phyloP scores from a whole-genome alignment of 2,888 invertebrate species.

The Philopedon plagiatum region DNA sequence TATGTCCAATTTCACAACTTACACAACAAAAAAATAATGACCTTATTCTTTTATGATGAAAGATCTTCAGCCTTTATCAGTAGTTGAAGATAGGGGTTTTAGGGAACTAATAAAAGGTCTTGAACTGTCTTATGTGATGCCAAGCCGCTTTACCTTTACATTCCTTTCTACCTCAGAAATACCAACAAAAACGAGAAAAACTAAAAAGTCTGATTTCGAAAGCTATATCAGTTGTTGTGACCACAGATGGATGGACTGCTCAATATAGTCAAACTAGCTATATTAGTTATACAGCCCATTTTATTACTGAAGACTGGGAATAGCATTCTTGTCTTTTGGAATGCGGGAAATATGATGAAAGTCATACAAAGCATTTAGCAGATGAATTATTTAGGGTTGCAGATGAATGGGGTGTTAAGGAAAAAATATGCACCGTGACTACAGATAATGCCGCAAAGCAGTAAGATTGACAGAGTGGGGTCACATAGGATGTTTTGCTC shows the following conservation, averaged over 20 bases:
- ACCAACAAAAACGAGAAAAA: constrained; percentile 5
- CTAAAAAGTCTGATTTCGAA: not conserved
- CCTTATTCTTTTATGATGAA: constrained; percentile 9
- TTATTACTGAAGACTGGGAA: constrained; percentile 33
- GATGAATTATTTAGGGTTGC: constrained; percentile 21
- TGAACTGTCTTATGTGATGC: not conserved
- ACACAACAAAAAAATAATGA: constrained; percentile 13
- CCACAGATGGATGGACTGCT: constrained; percentile 38
- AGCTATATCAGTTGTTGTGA: constrained; percentile 15
- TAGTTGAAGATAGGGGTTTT: constrained; percentile 17
- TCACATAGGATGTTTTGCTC: constrained; percentile 34
- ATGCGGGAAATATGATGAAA: constrained; percentile 28
- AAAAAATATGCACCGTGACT: constrained; percentile 16
- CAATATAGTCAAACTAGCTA: constrained; percentile 30
- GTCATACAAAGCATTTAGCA: constrained; percentile 26
- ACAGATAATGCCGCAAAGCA: constrained; percentile 39
- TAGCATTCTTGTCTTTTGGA: constrained; percentile 30
- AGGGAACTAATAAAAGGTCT: not conserved
- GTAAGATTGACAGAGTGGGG: constrained; percentile 16
- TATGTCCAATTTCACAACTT: constrained; percentile 6
- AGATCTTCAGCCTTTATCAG: constrained; percentile 12
- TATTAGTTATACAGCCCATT: constrained; percentile 39
- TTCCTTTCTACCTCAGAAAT: not conserved
- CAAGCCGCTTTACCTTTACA: constrained; percentile 2
- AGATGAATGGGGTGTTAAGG: constrained; percentile 23